Percentiles rank a stretch among this genome's conserved stretches.
Evolutionary conservation across 2,113 vertebrate species (phyloP).

Genomic region (Ciconia stormi): DNA sequence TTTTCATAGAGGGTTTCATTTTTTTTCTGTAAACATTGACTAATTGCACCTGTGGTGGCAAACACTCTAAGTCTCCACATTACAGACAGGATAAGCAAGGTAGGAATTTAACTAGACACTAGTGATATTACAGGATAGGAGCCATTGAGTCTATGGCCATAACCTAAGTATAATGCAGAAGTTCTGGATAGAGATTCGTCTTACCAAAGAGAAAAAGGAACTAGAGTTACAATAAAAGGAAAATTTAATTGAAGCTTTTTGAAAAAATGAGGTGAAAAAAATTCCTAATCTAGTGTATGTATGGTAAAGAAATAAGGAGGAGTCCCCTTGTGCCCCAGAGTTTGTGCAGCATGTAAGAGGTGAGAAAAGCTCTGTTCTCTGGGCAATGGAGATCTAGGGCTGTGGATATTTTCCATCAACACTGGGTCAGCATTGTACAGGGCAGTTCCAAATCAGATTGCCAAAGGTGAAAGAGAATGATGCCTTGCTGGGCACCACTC

Average conservation of each 20-base stretch:
- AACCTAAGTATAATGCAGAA: background rate
- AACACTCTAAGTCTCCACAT: background rate
- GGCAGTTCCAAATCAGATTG: background rate
- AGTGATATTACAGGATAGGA: background rate
- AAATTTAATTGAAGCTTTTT: background rate
- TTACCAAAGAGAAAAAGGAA: background rate
- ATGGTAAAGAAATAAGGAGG: background rate
- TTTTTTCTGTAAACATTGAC: background rate
- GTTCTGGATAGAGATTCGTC: background rate
- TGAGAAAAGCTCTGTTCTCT: background rate
- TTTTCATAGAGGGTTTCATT: background rate
- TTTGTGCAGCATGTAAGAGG: background rate
- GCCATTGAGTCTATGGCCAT: background rate
- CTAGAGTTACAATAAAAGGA: background rate
- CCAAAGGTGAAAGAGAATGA: background rate
- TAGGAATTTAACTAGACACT: background rate
- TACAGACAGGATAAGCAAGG: background rate
- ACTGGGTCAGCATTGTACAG: background rate
- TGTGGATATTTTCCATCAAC: background rate
- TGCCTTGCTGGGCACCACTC: background rate
- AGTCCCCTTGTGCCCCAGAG: background rate
- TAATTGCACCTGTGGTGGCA: background rate
- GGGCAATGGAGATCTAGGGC: background rate
- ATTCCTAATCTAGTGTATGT: fast-evolving
- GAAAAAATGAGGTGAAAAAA: background rate